A percentile compares a stretch with the other conserved stretches of the same genome.
phyloP scores from a whole-genome alignment of 1,140 invertebrate species.

The Drosophila fuyamai region DNA sequence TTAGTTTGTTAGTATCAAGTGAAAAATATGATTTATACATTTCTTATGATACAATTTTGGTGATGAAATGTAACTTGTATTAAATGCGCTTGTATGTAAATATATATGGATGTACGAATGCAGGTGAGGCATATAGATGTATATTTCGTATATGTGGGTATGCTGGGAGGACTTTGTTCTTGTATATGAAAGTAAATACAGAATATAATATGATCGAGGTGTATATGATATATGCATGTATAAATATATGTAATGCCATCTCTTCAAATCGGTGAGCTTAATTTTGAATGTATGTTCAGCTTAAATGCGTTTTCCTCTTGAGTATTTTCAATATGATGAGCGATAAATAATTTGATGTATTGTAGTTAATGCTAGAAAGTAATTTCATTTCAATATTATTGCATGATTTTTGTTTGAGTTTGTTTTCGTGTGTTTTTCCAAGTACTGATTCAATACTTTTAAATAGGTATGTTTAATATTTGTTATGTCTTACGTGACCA shows the following conservation, averaged over 20 bases:
- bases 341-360: slow-evolving; percentile 50
- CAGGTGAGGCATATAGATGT: slow-evolving; percentile 46
- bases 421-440: slow-evolving; percentile 25
- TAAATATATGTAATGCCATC: slow-evolving; percentile 61
- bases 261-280: slow-evolving; percentile 73
- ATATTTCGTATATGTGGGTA: slow-evolving; percentile 51
- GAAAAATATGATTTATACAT: slow-evolving; percentile 68
- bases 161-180: slow-evolving; percentile 40
- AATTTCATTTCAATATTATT: slow-evolving; percentile 77
- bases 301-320: slow-evolving; percentile 45
- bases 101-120: slow-evolving; percentile 49
- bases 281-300: slow-evolving; percentile 71
- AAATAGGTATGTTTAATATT: slow-evolving; percentile 39
- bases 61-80: slow-evolving; percentile 43
- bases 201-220: slow-evolving; percentile 43
- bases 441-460: slow-evolving; percentile 36
- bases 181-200: slow-evolving; percentile 60
- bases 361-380: slow-evolving; percentile 72
- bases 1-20: slow-evolving; percentile 46
- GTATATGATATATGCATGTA: slow-evolving; percentile 62
- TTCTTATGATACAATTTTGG: slow-evolving; percentile 50
- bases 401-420: slow-evolving; percentile 52
- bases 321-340: slow-evolving; percentile 53
- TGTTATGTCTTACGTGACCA: slow-evolving; percentile 31
- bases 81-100: slow-evolving; percentile 50